Evolutionary conservation across 2,797 vertebrate species (phyloP).

Genomic region (Phataginus tetradactyla): DNA sequence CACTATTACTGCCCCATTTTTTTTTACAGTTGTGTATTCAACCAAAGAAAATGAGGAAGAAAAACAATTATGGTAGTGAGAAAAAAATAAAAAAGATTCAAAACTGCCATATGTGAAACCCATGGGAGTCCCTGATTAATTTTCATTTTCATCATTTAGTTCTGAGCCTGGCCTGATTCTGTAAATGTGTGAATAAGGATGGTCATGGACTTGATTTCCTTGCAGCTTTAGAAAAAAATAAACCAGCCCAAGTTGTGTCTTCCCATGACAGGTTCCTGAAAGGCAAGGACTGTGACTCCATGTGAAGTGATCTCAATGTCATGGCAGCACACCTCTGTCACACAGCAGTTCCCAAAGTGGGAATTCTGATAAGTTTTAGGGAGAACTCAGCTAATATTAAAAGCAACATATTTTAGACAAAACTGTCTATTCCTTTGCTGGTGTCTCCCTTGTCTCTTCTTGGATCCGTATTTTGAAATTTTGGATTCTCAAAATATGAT

Average conservation of each 20-base stretch:
- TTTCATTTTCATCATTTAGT: constrained; percentile 68
- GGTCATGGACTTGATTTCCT: constrained; percentile 43
- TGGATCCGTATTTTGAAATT: not conserved
- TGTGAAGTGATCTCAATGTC: not conserved
- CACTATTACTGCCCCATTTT: not conserved
- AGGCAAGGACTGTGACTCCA: not conserved
- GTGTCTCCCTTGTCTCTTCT: not conserved
- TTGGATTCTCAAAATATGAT: not conserved
- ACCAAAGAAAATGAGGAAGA: constrained; percentile 76
- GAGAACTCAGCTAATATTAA: not conserved
- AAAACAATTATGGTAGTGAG: constrained; percentile 66
- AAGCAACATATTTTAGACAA: not conserved
- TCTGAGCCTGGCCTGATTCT: constrained; percentile 52
- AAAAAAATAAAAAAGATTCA: constrained; percentile 21
- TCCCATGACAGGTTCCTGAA: not conserved
- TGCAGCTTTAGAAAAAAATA: constrained; percentile 37
- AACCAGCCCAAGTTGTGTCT: not conserved
- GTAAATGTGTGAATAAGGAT: constrained; percentile 48
- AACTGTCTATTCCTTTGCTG: not conserved
- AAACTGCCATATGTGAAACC: constrained; percentile 55
- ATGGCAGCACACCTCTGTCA: not conserved
- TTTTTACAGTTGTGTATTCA: constrained; percentile 59
- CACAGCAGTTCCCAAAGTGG: not conserved
- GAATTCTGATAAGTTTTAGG: not conserved
- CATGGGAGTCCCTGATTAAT: constrained; percentile 71